These are phyloP conservation scores for Zelostemma sp. DNA, from an alignment of 1,140 invertebrate species.

Conservation along the genomic window DNA sequence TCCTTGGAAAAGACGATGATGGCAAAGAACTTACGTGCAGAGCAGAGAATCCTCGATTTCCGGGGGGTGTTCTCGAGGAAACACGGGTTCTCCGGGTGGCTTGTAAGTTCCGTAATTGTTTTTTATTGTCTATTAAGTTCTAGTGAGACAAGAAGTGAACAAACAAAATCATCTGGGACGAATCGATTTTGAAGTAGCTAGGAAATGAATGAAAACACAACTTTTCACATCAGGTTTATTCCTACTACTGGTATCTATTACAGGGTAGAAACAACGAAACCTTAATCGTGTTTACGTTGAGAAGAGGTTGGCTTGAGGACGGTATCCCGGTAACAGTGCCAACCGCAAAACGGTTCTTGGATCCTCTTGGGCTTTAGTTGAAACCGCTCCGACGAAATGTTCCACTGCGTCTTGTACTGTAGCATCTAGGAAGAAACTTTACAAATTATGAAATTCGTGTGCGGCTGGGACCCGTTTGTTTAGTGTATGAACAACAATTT, in stretches of 20 bases:
- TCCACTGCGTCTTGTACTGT: slow-evolving; percentile 21
- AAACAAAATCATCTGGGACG: neutral
- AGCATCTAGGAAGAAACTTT: slow-evolving; percentile 38
- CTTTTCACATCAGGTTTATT: slow-evolving; percentile 30
- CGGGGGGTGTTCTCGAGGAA: slow-evolving; percentile 83
- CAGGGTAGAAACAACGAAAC: slow-evolving; percentile 32
- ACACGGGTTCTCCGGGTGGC: slow-evolving; percentile 82
- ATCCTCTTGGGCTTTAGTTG: slow-evolving; percentile 41
- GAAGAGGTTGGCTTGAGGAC: slow-evolving; percentile 25
- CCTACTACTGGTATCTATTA: slow-evolving; percentile 26
- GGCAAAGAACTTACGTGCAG: slow-evolving; percentile 86
- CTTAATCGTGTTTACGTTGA: slow-evolving; percentile 45
- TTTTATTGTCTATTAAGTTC: slow-evolving; percentile 5
- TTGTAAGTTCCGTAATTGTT: slow-evolving; percentile 77
- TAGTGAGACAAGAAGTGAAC: neutral
- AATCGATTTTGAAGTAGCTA: neutral
- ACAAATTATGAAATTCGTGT: slow-evolving; percentile 42
- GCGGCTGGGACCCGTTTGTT: slow-evolving; percentile 20
- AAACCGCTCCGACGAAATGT: slow-evolving; percentile 39
- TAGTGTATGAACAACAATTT: slow-evolving; percentile 6
- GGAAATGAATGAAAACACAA: slow-evolving; percentile 15
- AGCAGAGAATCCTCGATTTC: slow-evolving; percentile 91
- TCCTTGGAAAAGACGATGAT: slow-evolving; percentile 81
- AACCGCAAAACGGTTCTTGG: slow-evolving; percentile 46
- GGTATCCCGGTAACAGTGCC: slow-evolving; percentile 35